A percentile compares a stretch with the other conserved stretches of the same genome.
Conservation (phyloP, 30 jellyfish, hydroid and myxozoan species). For the Aurelia sp. region DNA sequence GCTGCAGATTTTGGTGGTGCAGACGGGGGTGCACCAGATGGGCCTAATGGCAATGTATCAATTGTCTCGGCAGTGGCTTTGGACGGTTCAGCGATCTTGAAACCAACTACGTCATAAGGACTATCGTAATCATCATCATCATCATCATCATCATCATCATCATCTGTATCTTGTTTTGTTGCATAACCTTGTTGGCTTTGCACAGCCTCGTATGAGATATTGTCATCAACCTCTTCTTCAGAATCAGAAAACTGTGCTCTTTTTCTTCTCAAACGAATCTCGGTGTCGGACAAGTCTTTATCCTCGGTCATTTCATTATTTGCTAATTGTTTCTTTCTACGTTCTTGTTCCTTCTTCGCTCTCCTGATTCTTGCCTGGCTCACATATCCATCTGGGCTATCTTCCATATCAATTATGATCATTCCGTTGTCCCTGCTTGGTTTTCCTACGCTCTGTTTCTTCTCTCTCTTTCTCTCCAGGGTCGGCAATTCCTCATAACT, state of each 20-base stretch:
- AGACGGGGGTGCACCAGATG: conserved; percentile 73
- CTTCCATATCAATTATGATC: neutral
- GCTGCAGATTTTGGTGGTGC: conserved; percentile 72
- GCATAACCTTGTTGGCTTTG: neutral
- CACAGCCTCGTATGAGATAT: neutral
- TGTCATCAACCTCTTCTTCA: conserved; percentile 39
- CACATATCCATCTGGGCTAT: conserved; percentile 15
- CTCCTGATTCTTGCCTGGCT: conserved; percentile 1
- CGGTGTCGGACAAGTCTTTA: conserved; percentile 25
- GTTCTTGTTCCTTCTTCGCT: neutral
- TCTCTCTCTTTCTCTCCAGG: conserved; percentile 9
- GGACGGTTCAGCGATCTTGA: conserved; percentile 38
- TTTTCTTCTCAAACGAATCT: conserved; percentile 21
- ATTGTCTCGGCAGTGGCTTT: conserved; percentile 51
- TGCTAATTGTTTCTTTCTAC: neutral
- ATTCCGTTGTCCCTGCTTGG: neutral
- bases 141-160: conserved; percentile 32
- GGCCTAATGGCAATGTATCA: conserved; percentile 62
- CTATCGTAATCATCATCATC: conserved; percentile 30
- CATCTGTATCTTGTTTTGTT: neutral
- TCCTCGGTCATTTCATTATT: conserved; percentile 5
- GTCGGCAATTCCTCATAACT: conserved; percentile 60
- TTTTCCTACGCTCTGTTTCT: neutral
- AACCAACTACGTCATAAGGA: conserved; percentile 54
- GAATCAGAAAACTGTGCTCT: conserved; percentile 59